Conservation (phyloP, 2,113 vertebrate species). For the Mastomys coucha region DNA sequence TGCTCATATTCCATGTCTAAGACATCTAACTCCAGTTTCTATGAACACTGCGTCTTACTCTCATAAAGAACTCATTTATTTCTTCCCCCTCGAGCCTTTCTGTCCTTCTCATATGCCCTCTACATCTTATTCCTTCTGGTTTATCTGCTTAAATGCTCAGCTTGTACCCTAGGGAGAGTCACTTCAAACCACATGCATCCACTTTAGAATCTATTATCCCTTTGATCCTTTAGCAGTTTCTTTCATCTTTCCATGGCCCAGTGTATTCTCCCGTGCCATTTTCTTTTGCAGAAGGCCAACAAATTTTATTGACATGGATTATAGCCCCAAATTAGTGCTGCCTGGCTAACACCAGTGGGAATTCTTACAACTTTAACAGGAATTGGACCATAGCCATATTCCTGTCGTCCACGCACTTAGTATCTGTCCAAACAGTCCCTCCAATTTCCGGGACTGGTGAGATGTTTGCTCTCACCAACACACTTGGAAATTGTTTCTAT, state of each 20-base stretch:
- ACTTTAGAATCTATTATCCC: constrained; percentile 52
- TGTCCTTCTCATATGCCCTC: constrained; percentile 57
- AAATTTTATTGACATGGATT: constrained; percentile 44
- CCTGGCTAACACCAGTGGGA: neutral
- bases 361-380: neutral
- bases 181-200: constrained; percentile 43
- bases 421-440: constrained; percentile 1
- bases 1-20: neutral
- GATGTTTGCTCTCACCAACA: neutral
- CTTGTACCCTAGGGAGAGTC: constrained; percentile 15
- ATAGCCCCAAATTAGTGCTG: neutral
- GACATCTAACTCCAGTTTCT: neutral
- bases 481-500: neutral
- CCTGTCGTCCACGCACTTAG: neutral
- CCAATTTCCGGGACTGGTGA: neutral
- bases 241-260: constrained; percentile 42
- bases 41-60: neutral
- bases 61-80: constrained; percentile 40
- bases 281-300: constrained; percentile 36
- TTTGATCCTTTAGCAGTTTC: constrained; percentile 65
- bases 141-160: constrained; percentile 62
- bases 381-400: neutral
- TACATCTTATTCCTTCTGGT: constrained; percentile 24
- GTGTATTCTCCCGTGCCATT: constrained; percentile 49
- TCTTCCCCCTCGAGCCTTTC: constrained; percentile 22